Percentiles rank a stretch among this genome's conserved stretches.
Evolutionary conservation across 2,113 vertebrate species (phyloP).

Genomic region (Phycodurus eques): DNA sequence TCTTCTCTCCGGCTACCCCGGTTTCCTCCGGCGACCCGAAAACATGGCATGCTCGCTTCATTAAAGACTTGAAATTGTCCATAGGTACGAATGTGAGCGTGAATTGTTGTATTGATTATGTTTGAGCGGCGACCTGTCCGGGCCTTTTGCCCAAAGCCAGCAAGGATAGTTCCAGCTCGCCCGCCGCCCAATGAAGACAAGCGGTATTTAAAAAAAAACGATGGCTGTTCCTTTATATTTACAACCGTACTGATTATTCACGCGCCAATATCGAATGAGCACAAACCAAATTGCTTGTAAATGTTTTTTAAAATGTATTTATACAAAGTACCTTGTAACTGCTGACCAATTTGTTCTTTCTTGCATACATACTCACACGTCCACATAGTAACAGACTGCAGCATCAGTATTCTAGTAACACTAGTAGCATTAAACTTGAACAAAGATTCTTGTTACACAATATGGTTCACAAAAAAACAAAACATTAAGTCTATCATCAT

Average conservation of each 20-base stretch:
- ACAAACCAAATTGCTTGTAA: conserved; percentile 49
- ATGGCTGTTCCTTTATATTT: background rate
- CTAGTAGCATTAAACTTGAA: conserved; percentile 57
- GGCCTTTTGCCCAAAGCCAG: no score
- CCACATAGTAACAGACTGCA: conserved; percentile 66
- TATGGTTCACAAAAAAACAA: conserved; percentile 60
- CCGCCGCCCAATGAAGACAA: no score
- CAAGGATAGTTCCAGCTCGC: no score
- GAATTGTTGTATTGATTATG: no score
- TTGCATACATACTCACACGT: conserved; percentile 72
- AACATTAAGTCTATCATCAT: conserved; percentile 33
- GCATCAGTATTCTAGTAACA: conserved; percentile 62
- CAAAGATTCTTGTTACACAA: conserved; percentile 61
- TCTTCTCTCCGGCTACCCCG: no score
- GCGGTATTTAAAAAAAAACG: no score
- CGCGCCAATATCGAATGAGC: background rate
- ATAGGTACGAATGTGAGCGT: no score
- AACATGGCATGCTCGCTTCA: no score
- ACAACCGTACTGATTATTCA: background rate
- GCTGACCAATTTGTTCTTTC: conserved; percentile 67
- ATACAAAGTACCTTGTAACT: conserved; percentile 75
- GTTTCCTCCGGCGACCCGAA: no score
- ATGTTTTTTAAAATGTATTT: conserved; percentile 54
- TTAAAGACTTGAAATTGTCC: no score
- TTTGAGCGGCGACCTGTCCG: no score